phyloP scores from a whole-genome alignment of 2,113 vertebrate genomes.

The Sapayoa aenigma region DNA sequence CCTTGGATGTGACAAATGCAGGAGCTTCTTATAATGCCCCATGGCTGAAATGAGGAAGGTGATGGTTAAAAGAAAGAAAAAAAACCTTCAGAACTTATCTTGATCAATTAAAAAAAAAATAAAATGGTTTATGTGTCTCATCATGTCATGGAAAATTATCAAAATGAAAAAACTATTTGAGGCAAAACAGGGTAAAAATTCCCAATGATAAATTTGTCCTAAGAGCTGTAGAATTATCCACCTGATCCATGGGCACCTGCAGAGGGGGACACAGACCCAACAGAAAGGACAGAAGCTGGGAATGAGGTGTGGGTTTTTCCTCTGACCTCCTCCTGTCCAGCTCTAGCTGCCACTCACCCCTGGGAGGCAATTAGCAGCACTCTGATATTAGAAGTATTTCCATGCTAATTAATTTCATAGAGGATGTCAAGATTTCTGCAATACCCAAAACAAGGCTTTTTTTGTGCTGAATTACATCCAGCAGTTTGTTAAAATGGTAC shows the following conservation, averaged over 20 bases:
- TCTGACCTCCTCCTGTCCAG: neutral
- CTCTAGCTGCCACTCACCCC: neutral
- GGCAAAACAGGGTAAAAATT: neutral
- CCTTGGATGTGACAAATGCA: neutral
- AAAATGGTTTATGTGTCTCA: neutral
- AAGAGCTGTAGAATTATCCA: neutral
- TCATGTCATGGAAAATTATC: neutral
- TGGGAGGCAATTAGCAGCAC: slow-evolving; percentile 8
- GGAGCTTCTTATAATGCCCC: neutral
- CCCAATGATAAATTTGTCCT: no score
- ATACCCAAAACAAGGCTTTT: neutral
- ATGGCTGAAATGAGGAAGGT: neutral
- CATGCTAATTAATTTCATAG: slow-evolving; percentile 5
- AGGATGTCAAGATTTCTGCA: neutral
- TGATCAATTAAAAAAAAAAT: neutral
- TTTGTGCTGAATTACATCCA: neutral
- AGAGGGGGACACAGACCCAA: neutral
- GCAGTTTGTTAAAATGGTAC: neutral
- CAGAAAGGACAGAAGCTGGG: neutral
- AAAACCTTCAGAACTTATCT: neutral
- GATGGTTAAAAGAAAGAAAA: neutral
- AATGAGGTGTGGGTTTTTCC: neutral
- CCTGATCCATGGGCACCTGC: neutral
- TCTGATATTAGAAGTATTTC: neutral
- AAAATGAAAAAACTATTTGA: neutral